phyloP scores from a whole-genome alignment of 2,797 vertebrate genomes.

The Eospalax fontanierii region DNA sequence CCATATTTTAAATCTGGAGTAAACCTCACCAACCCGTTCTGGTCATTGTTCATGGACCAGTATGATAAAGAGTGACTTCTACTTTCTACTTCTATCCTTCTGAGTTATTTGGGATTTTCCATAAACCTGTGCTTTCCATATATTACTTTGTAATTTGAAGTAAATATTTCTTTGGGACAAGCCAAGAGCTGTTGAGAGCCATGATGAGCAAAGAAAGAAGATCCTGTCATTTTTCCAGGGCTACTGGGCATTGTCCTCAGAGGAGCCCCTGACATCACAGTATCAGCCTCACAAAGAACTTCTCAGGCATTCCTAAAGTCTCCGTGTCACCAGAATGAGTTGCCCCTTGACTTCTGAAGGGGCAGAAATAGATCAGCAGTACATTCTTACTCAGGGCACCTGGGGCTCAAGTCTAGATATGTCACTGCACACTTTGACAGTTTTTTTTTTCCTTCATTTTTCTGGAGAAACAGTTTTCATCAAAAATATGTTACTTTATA shows the following conservation, averaged over 20 bases:
- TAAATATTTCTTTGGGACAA: conserved; percentile 32
- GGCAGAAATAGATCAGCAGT: background rate
- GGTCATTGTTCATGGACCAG: background rate
- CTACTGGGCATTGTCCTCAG: background rate
- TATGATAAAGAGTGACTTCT: background rate
- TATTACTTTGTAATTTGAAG: conserved; percentile 50
- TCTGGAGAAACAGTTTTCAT: conserved; percentile 70
- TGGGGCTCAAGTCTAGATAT: conserved; percentile 13
- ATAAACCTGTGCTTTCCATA: background rate
- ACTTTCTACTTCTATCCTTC: background rate
- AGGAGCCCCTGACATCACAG: background rate
- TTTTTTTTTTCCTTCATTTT: conserved; percentile 51
- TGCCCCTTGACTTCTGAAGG: background rate
- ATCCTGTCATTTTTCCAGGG: background rate
- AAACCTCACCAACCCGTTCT: background rate
- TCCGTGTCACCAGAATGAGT: background rate
- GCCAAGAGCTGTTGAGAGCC: conserved; percentile 36
- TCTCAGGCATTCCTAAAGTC: background rate
- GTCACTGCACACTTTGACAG: conserved; percentile 28
- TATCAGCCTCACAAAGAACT: background rate
- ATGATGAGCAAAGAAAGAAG: conserved; percentile 19
- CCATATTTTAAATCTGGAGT: background rate
- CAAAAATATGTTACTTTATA: conserved; percentile 72
- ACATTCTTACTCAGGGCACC: background rate
- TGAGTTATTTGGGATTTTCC: background rate